Conservation (phyloP, 2,797 vertebrate species). For the Pangasius macronema region DNA sequence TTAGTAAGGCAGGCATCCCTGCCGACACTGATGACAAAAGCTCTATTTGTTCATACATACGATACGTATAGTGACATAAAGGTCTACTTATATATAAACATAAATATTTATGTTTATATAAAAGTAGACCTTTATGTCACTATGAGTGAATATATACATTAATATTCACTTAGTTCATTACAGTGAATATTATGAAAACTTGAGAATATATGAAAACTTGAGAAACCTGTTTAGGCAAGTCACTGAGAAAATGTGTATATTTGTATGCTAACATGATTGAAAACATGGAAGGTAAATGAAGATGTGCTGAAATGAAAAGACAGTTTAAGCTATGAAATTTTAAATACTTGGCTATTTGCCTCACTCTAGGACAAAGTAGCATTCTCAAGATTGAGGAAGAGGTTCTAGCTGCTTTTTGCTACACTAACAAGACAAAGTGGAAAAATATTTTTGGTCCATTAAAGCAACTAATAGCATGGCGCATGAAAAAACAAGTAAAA, state of each 20-base stretch:
- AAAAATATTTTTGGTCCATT: not conserved
- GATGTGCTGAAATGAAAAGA: not conserved
- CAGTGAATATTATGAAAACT: not conserved
- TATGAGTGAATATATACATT: too few relatives aligned
- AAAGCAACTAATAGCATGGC: not conserved
- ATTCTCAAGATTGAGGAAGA: not conserved
- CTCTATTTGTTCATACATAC: not conserved
- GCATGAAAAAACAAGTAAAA: not conserved
- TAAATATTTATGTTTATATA: too few relatives aligned
- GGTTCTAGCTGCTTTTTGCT: not conserved
- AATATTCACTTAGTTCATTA: not conserved
- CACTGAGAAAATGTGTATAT: not conserved
- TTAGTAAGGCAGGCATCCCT: not conserved
- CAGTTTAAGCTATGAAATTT: not conserved
- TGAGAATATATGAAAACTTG: not conserved
- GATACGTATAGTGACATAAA: not conserved
- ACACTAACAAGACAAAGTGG: not conserved
- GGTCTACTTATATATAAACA: not conserved
- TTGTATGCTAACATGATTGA: slow-evolving; percentile 1
- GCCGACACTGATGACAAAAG: not conserved
- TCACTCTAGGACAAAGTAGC: not conserved
- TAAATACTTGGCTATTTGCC: not conserved
- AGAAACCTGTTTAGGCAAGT: slow-evolving; percentile 3
- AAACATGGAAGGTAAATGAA: not conserved
- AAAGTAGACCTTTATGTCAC: too few relatives aligned